Evolutionary conservation across 2,113 vertebrate genomes (phyloP), one percentile per base, ranked within the genome.

Genomic region (Clinocottus analis): DNA sequence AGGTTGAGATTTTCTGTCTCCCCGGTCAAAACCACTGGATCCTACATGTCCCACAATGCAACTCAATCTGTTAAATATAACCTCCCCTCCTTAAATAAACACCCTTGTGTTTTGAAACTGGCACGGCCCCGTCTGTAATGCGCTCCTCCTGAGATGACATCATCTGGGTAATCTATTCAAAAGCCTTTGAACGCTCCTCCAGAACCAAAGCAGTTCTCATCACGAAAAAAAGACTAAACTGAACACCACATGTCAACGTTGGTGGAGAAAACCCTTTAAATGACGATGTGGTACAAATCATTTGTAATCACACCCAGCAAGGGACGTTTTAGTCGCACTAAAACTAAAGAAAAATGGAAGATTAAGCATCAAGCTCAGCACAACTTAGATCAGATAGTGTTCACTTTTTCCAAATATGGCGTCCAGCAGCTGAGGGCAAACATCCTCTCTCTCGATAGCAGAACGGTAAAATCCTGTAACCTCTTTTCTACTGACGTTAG

Each of bases 1-100:
- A 45, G 39, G 13, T 43, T 10, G 62, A 65, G 68, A n/a, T 71
- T 41, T 7, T 53, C n/a, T 19, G n/a, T 19, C 37, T 65, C 25
- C 17, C 41, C 12, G 3, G 6, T 41, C 4, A 31, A 33, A 53
- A 76, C 56, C 49, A 37, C 6, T 41, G 13, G 12, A 25, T 13
- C 9, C 55, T 41, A 23, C 21, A 47, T 63, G 39, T 31, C 72
- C 79, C 51, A 82, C 1, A 14, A 76, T 71, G 67, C 80, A 72
- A 33, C 41, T 13, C 3, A 2, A 33, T 27, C 9, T 13, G 59
- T 29, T 31, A 31, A 60, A 45, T 10, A 31, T 11, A 60, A 12
- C 39, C 29, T 37, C 19, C 8, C 16, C n/a, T 7, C 66, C 41
- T 51, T 27, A 45, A 65, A 45, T n/a, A 25, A 82, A 59, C 10